These are phyloP conservation scores for Eubucco bourcierii DNA, from an alignment of 2,113 vertebrate species.

Conservation along the genomic window DNA sequence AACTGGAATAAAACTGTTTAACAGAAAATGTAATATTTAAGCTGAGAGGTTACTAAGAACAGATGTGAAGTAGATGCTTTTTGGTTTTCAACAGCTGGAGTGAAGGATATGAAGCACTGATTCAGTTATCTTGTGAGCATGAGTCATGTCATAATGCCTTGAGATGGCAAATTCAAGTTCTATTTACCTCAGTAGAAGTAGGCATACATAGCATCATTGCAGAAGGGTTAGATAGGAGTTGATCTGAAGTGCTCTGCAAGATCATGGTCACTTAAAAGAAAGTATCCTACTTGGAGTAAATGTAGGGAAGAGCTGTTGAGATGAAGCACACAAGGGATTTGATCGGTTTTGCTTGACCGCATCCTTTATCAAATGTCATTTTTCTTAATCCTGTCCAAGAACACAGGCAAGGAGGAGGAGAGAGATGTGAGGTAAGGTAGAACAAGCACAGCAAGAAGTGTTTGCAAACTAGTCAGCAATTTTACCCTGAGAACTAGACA, in stretches of 20 bases:
- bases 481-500: background rate
- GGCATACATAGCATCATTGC: background rate
- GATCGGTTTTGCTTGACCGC: background rate
- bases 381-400: background rate
- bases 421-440: background rate
- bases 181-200: constrained; percentile 4
- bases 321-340: background rate
- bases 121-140: constrained; percentile 47
- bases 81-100: constrained; percentile 42
- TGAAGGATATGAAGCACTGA: constrained; percentile 18
- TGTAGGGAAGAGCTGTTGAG: background rate
- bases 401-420: background rate
- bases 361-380: background rate
- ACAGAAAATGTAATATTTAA: background rate
- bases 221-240: background rate
- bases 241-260: background rate
- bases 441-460: background rate
- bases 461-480: background rate
- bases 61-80: background rate
- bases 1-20: background rate
- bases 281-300: background rate
- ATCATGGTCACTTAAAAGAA: background rate
- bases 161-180: background rate
- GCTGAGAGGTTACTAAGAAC: background rate
- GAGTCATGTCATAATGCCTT: background rate